These are phyloP conservation scores for Tetrax tetrax DNA, from an alignment of 2,113 vertebrate species.

Conservation along the genomic window DNA sequence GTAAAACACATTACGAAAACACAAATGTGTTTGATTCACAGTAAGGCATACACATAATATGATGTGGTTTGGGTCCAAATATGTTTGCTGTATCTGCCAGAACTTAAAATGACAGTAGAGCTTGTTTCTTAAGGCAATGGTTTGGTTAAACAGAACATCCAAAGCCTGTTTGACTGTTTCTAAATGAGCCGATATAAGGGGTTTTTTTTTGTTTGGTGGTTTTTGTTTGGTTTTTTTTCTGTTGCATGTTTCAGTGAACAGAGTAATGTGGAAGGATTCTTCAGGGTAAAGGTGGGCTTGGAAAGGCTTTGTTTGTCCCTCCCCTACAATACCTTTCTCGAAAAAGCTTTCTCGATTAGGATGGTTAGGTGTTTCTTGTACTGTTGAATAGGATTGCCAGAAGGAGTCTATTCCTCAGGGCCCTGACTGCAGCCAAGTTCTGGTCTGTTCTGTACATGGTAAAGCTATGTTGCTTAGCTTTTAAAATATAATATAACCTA, in stretches of 20 bases:
- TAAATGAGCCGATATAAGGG: background rate
- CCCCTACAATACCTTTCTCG: background rate
- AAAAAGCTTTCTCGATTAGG: background rate
- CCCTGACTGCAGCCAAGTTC: conserved; percentile 12
- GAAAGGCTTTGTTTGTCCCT: background rate
- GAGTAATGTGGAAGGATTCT: background rate
- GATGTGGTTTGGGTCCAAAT: conserved; percentile 8
- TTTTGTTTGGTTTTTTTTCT: background rate
- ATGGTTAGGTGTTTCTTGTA: background rate
- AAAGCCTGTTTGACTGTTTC: background rate
- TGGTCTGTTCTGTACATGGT: background rate
- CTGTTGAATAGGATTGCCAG: conserved; percentile 27
- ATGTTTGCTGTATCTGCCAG: background rate
- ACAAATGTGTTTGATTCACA: background rate
- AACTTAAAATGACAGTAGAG: background rate
- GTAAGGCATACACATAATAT: background rate
- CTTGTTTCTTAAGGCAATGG: background rate
- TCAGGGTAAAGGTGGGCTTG: background rate
- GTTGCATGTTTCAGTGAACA: background rate
- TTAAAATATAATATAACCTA: conserved; percentile 15
- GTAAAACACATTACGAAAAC: conserved; percentile 12
- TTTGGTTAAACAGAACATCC: conserved; percentile 2
- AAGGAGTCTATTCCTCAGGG: conserved; percentile 7
- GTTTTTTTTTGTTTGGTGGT: background rate
- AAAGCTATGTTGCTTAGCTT: conserved; percentile 33